phyloP scores from a whole-genome alignment of 1,140 invertebrate species.

The Propsilocerus akamusi region DNA sequence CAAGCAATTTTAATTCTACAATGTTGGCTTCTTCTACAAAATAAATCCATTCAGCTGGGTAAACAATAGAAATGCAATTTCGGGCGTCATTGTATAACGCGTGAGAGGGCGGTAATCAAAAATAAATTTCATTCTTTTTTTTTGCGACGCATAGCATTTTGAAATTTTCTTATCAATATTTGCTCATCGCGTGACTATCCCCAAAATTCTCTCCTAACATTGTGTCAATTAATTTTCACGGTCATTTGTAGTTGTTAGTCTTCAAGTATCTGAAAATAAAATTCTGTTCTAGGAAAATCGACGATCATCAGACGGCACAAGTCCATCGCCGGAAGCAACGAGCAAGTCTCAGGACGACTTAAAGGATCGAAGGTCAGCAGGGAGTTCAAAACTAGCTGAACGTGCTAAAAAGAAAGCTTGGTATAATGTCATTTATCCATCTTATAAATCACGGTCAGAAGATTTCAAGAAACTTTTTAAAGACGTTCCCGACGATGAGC shows the following conservation, averaged over 20 bases:
- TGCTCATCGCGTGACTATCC: neutral
- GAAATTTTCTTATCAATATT: neutral
- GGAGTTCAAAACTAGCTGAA: conserved; percentile 21
- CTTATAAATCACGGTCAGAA: conserved; percentile 80
- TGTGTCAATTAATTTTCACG: neutral
- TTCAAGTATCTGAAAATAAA: conserved; percentile 1
- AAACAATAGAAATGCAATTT: neutral
- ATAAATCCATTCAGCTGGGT: neutral
- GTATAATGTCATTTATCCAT: conserved; percentile 78
- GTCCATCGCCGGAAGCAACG: conserved; percentile 16
- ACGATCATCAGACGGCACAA: conserved; percentile 16
- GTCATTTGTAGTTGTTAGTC: conserved; percentile 7
- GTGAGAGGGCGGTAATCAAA: neutral
- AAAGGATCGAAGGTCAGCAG: conserved; percentile 20
- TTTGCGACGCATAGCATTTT: too few species aligned
- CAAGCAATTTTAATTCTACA: neutral
- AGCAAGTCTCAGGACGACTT: conserved; percentile 19
- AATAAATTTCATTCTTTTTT: too few species aligned
- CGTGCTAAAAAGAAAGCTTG: conserved; percentile 61
- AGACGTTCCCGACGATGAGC: conserved; percentile 74
- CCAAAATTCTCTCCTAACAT: neutral
- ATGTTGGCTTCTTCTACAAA: neutral
- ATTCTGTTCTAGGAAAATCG: conserved; percentile 13
- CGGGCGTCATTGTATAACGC: neutral
- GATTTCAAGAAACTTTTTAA: conserved; percentile 88